phyloP scores from a whole-genome alignment of 2,888 invertebrate genomes.

The Lasioglossum marginatum region DNA sequence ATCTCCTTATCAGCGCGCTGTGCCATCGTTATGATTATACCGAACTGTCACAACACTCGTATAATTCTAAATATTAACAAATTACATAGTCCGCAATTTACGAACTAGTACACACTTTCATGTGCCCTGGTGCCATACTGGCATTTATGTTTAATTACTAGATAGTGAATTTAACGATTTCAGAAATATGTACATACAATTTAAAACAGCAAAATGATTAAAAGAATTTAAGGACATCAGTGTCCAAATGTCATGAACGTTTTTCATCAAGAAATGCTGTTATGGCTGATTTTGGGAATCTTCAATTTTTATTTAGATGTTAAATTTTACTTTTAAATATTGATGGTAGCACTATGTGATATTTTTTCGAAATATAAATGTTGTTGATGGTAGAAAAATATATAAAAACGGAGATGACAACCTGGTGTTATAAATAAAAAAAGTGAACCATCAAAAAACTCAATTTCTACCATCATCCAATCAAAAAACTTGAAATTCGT shows the following conservation, averaged over 20 bases:
- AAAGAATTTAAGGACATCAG: not conserved
- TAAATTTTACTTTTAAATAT: too few species aligned
- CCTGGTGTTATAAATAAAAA: too few species aligned
- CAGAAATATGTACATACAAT: not conserved
- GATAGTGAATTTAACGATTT: not conserved
- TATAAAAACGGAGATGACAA: too few species aligned
- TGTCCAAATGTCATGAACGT: not conserved
- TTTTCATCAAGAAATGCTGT: too few species aligned
- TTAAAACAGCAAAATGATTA: not conserved
- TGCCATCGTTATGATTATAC: conserved; percentile 12
- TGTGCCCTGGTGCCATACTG: not conserved
- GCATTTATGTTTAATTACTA: not conserved
- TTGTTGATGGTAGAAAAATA: too few species aligned
- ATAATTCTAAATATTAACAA: not conserved
- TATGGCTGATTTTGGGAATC: too few species aligned
- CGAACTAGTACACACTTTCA: not conserved
- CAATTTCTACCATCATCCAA: too few species aligned
- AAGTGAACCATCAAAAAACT: too few species aligned
- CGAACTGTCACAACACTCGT: not conserved
- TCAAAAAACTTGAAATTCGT: too few species aligned
- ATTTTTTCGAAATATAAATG: too few species aligned
- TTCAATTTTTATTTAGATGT: too few species aligned
- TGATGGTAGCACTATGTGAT: too few species aligned
- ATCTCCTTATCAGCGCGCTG: conserved; percentile 35
- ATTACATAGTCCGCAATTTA: not conserved